phyloP scores from a whole-genome alignment of 2,888 invertebrate species.

The Pseudolycoriella hygida region DNA sequence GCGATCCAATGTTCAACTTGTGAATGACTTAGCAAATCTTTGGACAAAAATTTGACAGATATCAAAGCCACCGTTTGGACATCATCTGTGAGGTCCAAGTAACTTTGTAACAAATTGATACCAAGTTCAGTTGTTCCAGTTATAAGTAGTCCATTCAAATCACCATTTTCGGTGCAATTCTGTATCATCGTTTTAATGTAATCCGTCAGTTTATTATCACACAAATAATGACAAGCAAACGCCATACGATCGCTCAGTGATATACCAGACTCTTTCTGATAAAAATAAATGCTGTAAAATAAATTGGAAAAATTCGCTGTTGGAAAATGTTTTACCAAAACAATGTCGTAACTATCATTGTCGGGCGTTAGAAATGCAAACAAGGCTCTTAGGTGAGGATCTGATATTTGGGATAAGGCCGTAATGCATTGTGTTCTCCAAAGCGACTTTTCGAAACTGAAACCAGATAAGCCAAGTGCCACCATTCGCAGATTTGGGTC shows the following conservation, averaged over 20 bases:
- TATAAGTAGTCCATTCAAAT: constrained; percentile 67
- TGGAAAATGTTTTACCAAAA: constrained; percentile 39
- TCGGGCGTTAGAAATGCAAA: constrained; percentile 80
- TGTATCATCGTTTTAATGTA: constrained; percentile 56
- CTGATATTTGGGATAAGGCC: constrained; percentile 60
- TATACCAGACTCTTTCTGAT: constrained; percentile 67
- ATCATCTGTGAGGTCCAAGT: constrained; percentile 74
- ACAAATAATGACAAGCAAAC: constrained; percentile 74
- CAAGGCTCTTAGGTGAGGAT: constrained; percentile 79
- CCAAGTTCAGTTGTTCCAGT: constrained; percentile 65
- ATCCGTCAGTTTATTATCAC: constrained; percentile 60
- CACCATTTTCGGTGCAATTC: constrained; percentile 55
- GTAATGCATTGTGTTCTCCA: constrained; percentile 60
- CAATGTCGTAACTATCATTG: constrained; percentile 52
- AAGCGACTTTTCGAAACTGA: constrained; percentile 64
- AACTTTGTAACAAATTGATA: constrained; percentile 64
- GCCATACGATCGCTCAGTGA: constrained; percentile 76
- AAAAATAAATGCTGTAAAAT: constrained; percentile 13
- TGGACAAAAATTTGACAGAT: constrained; percentile 57
- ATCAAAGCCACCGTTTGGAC: constrained; percentile 79
- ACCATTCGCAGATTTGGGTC: constrained; percentile 29
- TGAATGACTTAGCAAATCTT: constrained; percentile 43
- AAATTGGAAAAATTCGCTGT: not conserved
- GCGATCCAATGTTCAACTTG: constrained; percentile 50
- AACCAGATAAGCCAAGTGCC: constrained; percentile 73